Conservation (phyloP, 2,797 vertebrate species). For the Rhynchonycteris naso region DNA sequence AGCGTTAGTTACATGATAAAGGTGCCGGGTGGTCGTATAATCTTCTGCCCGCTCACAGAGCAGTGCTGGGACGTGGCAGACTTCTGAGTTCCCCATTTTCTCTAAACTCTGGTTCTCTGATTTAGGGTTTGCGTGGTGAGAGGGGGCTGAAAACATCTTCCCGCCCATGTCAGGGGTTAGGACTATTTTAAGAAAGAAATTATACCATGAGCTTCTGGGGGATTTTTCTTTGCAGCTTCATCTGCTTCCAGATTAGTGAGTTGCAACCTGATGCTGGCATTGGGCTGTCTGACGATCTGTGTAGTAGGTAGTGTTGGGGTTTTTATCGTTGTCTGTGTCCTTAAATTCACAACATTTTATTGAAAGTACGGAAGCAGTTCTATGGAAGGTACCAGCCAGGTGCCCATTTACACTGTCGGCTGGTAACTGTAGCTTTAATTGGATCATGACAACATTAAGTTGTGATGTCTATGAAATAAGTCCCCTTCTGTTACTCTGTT, state of each 20-base stretch:
- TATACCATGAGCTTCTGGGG: neutral
- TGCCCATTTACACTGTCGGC: neutral
- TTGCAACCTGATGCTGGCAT: neutral
- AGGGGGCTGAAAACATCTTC: neutral
- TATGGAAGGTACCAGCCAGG: neutral
- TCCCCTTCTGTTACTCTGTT: neutral
- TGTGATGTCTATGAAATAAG: neutral
- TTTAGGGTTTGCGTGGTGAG: neutral
- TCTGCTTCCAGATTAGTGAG: neutral
- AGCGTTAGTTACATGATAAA: neutral
- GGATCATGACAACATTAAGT: neutral
- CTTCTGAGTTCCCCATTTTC: neutral
- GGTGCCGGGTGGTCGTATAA: neutral
- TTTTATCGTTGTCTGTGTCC: neutral
- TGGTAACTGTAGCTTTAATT: constrained; percentile 20
- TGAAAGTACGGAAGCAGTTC: neutral
- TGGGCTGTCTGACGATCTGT: neutral
- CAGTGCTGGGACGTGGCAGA: neutral
- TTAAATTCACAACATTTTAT: constrained; percentile 6
- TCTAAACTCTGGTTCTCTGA: neutral
- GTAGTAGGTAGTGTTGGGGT: neutral
- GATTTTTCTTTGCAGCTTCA: neutral
- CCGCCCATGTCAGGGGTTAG: neutral
- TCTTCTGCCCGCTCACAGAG: neutral
- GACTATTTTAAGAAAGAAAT: constrained; percentile 29